A percentile compares a stretch with the other conserved stretches of the same genome.
Evolutionary conservation across 2,113 vertebrate species (phyloP).

Genomic region (Petroica traversi): DNA sequence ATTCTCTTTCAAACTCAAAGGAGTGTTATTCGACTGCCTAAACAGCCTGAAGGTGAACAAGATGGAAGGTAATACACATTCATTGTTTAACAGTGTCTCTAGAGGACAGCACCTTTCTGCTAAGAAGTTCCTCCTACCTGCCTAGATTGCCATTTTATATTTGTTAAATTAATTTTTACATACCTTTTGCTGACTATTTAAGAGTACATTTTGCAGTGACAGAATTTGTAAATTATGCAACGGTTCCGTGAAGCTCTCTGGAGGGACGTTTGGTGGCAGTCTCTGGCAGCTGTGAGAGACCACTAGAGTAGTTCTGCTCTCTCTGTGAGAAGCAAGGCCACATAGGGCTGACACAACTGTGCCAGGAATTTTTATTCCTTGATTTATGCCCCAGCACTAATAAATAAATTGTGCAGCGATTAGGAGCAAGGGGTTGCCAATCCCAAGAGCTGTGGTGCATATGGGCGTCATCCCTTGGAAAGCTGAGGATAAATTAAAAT

Average conservation of each 20-base stretch:
- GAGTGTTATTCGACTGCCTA: slow-evolving; percentile 74
- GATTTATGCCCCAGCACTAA: background rate
- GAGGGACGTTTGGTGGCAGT: background rate
- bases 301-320: background rate
- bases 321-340: background rate
- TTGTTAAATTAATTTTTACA: background rate
- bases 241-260: background rate
- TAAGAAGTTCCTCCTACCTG: background rate
- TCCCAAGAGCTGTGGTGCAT: background rate
- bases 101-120: background rate
- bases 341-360: background rate
- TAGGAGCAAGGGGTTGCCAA: background rate
- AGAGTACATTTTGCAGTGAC: background rate
- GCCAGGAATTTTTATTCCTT: background rate
- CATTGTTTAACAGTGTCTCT: background rate
- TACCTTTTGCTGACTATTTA: background rate
- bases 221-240: background rate
- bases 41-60: slow-evolving; percentile 55
- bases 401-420: background rate
- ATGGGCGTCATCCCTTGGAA: background rate
- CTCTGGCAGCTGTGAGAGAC: background rate
- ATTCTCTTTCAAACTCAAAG: slow-evolving; percentile 68
- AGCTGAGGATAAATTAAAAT: background rate
- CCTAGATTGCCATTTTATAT: background rate
- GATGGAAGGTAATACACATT: slow-evolving; percentile 65